These are phyloP conservation scores for Menura novaehollandiae DNA, from an alignment of 2,113 vertebrate genomes.

Conservation along the genomic window DNA sequence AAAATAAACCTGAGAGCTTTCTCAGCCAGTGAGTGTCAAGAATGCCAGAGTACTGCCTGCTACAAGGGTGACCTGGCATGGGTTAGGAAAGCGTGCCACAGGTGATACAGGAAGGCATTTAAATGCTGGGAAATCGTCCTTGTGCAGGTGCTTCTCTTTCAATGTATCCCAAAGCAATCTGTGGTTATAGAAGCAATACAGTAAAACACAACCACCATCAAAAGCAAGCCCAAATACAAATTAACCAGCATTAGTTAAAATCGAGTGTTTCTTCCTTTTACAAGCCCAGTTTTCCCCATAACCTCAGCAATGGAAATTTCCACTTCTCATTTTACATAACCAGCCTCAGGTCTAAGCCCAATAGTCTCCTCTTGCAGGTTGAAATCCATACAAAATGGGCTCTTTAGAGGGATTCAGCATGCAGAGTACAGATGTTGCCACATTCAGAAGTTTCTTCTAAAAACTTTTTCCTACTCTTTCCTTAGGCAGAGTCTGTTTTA, in stretches of 20 bases:
- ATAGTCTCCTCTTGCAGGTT: not conserved
- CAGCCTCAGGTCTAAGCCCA: not conserved
- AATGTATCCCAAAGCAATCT: not conserved
- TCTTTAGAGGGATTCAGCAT: not conserved
- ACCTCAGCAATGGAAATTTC: not conserved
- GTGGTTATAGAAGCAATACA: not conserved
- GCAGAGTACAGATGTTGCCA: not conserved
- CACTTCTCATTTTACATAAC: not conserved
- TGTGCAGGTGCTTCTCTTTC: not conserved
- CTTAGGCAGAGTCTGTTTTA: not conserved
- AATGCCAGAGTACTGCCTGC: not conserved
- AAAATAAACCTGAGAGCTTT: not conserved
- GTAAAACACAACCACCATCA: not conserved
- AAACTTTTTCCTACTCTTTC: not conserved
- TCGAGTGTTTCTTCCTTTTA: not conserved
- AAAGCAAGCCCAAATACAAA: not conserved
- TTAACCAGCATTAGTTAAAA: not conserved
- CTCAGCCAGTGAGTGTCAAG: not conserved
- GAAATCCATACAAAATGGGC: not conserved
- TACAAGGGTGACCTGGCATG: not conserved
- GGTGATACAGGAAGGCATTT: not conserved
- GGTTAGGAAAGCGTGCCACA: not conserved
- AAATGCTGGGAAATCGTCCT: not conserved
- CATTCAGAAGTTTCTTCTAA: not conserved
- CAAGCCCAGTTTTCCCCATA: not conserved